These are phyloP conservation scores for Vicugna pacos DNA, from an alignment of 2,113 vertebrate genomes.

Conservation along the genomic window DNA sequence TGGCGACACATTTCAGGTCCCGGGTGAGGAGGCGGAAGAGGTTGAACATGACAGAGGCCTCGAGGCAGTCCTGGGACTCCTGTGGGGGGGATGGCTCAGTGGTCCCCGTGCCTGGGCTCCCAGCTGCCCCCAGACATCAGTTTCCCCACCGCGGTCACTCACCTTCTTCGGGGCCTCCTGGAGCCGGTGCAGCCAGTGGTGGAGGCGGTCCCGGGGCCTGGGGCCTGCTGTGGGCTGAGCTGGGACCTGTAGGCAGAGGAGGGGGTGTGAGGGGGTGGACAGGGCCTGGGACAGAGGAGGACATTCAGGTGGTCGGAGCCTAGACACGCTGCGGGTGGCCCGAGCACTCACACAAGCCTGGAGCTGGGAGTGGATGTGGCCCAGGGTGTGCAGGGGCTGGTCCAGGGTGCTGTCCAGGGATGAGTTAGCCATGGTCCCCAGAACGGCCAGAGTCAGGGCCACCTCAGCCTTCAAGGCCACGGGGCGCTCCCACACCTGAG, in stretches of 20 bases:
- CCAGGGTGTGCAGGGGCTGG: not conserved
- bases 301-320: fast-evolving
- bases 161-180: not conserved
- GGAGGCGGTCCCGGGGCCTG: not conserved
- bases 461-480: slow-evolving; percentile 57
- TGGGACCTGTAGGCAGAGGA: not conserved
- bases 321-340: not conserved
- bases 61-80: slow-evolving; percentile 42
- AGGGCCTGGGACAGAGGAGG: not conserved
- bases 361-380: not conserved
- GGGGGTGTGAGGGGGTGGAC: not conserved
- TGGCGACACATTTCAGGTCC: not conserved
- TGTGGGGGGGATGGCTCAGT: not conserved
- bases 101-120: fast-evolving
- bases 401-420: not conserved
- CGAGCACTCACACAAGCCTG: not conserved
- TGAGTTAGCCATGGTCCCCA: not conserved
- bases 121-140: fast-evolving
- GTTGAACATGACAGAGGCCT: slow-evolving; percentile 31
- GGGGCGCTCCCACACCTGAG: slow-evolving; percentile 6
- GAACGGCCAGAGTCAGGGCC: not conserved
- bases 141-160: not conserved
- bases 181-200: not conserved
- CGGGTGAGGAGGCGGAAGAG: slow-evolving; percentile 31
- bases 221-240: not conserved